A percentile compares a stretch with the other conserved stretches of the same genome.
These are phyloP conservation scores for Miniopterus natalensis DNA, from an alignment of 2,113 vertebrate species.

Conservation along the genomic window DNA sequence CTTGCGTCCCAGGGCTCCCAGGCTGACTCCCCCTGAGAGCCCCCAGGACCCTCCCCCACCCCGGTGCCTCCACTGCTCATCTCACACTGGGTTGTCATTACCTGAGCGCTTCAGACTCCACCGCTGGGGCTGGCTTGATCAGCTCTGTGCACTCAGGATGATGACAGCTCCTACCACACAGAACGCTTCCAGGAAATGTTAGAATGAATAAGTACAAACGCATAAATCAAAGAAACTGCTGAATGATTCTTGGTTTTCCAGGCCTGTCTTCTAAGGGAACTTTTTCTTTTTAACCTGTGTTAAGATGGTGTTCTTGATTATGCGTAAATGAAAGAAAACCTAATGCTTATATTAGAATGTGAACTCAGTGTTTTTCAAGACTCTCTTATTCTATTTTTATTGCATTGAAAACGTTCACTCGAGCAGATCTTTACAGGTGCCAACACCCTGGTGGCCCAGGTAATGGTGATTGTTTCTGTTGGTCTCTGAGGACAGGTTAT, in stretches of 20 bases:
- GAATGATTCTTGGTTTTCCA: neutral
- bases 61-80: accelerated
- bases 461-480: neutral
- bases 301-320: neutral
- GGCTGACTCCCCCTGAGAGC: neutral
- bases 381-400: neutral
- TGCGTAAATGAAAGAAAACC: neutral
- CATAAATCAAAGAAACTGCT: neutral
- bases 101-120: neutral
- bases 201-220: neutral
- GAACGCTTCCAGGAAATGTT: neutral
- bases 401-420: neutral
- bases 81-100: too few species aligned
- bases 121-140: too few species aligned
- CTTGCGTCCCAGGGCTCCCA: neutral
- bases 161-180: too few species aligned
- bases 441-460: neutral
- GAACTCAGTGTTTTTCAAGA: neutral
- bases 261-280: neutral
- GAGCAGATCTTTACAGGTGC: neutral
- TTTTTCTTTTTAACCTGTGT: neutral
- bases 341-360: neutral
- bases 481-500: neutral
- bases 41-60: neutral
- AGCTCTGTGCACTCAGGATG: neutral